Evolutionary conservation across 2,113 vertebrate genomes (phyloP), one percentile per base, ranked within the genome.

Genomic region (Pantherophis guttatus): DNA sequence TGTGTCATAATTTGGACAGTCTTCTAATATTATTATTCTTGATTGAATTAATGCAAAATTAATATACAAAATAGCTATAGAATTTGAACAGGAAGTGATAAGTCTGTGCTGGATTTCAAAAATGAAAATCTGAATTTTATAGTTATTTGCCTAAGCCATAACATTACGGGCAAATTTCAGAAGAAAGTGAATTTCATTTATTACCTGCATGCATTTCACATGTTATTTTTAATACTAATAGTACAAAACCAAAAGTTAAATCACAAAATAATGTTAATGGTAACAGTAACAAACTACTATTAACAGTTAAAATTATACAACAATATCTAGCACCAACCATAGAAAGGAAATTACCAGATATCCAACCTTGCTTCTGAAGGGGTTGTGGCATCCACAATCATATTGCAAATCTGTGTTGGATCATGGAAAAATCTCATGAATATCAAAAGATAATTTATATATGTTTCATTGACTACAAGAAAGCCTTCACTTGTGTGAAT

Each of bases 11-110:
- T 48, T 48, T 48, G 44, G 98, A 98, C 94, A 19, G 97, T 97
- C 19, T 0, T 48, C 3, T 48, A 48, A 48, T 98, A 98, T 98
- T 98, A 98, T 98, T 96, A 98, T 96, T 98, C 98, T 97, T 97
- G 96, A 98, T 97, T 97, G 98, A 98, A 98, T 98, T 98, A 98
- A 98, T 97, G 94, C 94, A 95, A 96, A 98, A 98, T 98, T 98
- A 98, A 97, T 98, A 98, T 98, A 98, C 97, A 98, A 94, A 97
- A 98, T 98, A 97, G 91, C 95, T 97, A 97, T 96, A 96, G 97
- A 97, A 97, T 97, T 96, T 97, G 97, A 97, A 97, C 92, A 97
- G 90, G 93, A 93, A 94, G 92, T 95, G 96, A 97, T 97, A 97
- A 97, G 96, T 97, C 93, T 93, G 54, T 95, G 92, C 93, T 0